Evolutionary conservation across 35 echinoderm and acorn worm species (phyloP).

Genomic region (Ophiothrix spiculata): DNA sequence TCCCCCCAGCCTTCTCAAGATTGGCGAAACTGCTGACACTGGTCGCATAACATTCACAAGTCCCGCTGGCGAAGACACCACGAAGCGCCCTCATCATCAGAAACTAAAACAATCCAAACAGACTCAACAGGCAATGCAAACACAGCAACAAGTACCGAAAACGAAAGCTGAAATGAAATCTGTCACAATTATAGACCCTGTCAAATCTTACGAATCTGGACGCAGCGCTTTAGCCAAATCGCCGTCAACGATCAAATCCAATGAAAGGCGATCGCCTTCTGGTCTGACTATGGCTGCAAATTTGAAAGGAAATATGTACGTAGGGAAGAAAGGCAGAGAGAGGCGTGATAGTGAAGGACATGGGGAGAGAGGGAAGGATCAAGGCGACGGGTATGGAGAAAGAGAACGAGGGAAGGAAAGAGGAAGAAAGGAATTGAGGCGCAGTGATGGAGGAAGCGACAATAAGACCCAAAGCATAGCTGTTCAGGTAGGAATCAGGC

Average conservation of each 20-base stretch:
- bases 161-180: background rate
- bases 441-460: conserved; percentile 38
- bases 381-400: conserved; percentile 31
- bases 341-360: conserved; percentile 13
- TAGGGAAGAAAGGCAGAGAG: background rate
- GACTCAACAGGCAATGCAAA: conserved; percentile 8
- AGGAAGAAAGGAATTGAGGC: background rate
- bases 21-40: conserved; percentile 10
- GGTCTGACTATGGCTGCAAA: background rate
- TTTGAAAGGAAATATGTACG: background rate
- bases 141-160: conserved; percentile 12
- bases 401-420: conserved; percentile 23
- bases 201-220: background rate
- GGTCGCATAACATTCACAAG: conserved; percentile 38
- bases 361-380: background rate
- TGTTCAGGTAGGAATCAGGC: conserved; percentile 61
- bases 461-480: conserved; percentile 64
- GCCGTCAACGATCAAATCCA: background rate
- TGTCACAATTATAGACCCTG: background rate
- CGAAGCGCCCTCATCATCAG: conserved; percentile 32
- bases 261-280: background rate
- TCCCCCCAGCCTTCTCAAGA: conserved; percentile 30
- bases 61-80: conserved; percentile 30
- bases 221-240: background rate
- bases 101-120: conserved; percentile 36